phyloP scores from a whole-genome alignment of 2,797 vertebrate genomes.

The Poecilia wingei region DNA sequence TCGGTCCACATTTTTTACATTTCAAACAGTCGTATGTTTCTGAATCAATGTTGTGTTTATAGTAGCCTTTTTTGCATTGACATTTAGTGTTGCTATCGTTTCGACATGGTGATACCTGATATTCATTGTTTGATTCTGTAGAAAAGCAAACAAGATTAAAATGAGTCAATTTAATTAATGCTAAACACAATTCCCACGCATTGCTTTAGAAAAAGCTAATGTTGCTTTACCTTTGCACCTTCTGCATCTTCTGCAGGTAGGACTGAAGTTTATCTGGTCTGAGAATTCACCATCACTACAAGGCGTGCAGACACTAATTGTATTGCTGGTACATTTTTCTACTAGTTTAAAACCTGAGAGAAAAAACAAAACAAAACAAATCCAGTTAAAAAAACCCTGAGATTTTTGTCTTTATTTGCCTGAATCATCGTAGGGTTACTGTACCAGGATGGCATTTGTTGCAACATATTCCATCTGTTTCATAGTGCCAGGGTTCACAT shows the following conservation, averaged over 20 bases:
- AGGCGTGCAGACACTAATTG: slow-evolving; percentile 23
- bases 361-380: background rate
- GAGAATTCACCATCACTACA: slow-evolving; percentile 44
- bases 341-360: slow-evolving; percentile 70
- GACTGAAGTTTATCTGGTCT: slow-evolving; percentile 24
- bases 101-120: background rate
- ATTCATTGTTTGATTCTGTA: background rate
- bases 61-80: slow-evolving; percentile 56
- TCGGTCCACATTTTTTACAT: slow-evolving; percentile 48
- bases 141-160: background rate
- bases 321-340: slow-evolving; percentile 13
- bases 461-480: slow-evolving; percentile 62
- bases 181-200: background rate
- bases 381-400: background rate
- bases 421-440: background rate
- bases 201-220: background rate
- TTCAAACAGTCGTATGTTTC: slow-evolving; percentile 9
- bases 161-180: background rate
- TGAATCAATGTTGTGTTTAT: rapidly evolving
- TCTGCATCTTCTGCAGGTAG: slow-evolving; percentile 34
- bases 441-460: slow-evolving; percentile 76
- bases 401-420: background rate
- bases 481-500: slow-evolving; percentile 40
- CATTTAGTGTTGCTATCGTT: slow-evolving; percentile 32
- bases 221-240: slow-evolving; percentile 54